phyloP scores from a whole-genome alignment of 2,888 invertebrate genomes.

The Syritta pipiens region DNA sequence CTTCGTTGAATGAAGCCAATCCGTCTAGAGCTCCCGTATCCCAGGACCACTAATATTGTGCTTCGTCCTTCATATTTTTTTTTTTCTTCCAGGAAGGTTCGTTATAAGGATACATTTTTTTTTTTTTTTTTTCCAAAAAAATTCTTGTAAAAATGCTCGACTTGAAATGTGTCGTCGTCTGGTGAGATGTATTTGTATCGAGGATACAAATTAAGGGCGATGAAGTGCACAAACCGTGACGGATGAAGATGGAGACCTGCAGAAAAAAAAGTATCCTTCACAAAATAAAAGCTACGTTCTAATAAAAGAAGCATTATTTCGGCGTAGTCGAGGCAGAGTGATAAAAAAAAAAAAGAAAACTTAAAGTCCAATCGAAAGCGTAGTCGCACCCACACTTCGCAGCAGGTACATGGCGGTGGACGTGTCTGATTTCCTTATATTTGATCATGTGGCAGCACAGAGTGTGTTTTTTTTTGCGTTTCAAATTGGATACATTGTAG shows the following conservation, averaged over 20 bases:
- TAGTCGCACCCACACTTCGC: background rate
- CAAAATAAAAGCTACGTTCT: slow-evolving; percentile 13
- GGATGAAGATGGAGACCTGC: background rate
- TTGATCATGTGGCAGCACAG: background rate
- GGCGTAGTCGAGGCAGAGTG: background rate
- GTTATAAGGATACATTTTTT: slow-evolving; percentile 21
- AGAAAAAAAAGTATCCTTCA: slow-evolving; percentile 3
- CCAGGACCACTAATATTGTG: background rate
- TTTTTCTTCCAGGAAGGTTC: slow-evolving; percentile 14
- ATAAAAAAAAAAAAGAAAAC: slow-evolving; percentile 1
- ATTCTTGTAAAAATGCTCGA: slow-evolving; percentile 23
- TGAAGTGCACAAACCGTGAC: slow-evolving; percentile 16
- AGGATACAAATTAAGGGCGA: slow-evolving; percentile 11
- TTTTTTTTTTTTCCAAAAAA: slow-evolving; percentile 19
- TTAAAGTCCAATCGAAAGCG: no score
- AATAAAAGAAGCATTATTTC: background rate
- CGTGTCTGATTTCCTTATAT: slow-evolving; percentile 12
- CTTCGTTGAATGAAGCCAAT: slow-evolving; percentile 61
- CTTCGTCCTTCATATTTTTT: background rate
- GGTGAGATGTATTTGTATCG: slow-evolving; percentile 30
- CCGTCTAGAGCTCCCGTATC: slow-evolving; percentile 10
- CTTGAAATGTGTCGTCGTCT: slow-evolving; percentile 48
- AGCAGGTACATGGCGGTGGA: slow-evolving; percentile 11
- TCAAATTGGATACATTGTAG: slow-evolving; percentile 34
- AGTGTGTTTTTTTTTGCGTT: background rate